Evolutionary conservation across 2,113 vertebrate species (phyloP).

Genomic region (Embiotoca jacksoni): DNA sequence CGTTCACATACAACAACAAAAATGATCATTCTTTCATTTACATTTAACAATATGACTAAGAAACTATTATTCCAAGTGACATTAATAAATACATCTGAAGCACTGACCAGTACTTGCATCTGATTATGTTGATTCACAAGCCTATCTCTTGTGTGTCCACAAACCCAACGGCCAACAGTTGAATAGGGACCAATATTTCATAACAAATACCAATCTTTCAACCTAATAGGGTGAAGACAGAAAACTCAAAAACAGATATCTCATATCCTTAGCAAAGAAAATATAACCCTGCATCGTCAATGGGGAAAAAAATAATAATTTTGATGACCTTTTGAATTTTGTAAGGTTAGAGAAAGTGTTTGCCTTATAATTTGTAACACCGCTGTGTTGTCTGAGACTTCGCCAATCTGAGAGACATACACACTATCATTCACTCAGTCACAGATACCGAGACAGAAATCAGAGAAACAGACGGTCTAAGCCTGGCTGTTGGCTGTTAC

Average conservation of each 20-base stretch:
- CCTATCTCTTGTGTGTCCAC: too few relatives aligned
- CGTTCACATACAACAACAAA: too few relatives aligned
- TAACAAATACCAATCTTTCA: too few relatives aligned
- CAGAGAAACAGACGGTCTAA: slow-evolving; percentile 72
- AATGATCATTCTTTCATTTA: too few relatives aligned
- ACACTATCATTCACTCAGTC: slow-evolving; percentile 14
- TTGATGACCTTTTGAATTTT: not conserved
- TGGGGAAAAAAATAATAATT: not conserved
- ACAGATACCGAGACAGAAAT: slow-evolving; percentile 54
- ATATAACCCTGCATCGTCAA: not conserved
- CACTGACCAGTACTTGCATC: too few relatives aligned
- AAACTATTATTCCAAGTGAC: too few relatives aligned
- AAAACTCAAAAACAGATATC: not conserved
- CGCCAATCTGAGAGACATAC: slow-evolving; percentile 4
- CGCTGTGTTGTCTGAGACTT: not conserved
- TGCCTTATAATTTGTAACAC: not conserved
- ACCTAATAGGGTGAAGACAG: not conserved
- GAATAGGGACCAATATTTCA: too few relatives aligned
- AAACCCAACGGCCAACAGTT: not conserved
- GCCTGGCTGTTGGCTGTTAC: slow-evolving; percentile 58
- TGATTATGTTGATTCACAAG: too few relatives aligned
- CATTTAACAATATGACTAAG: too few relatives aligned
- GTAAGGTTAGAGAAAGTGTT: not conserved
- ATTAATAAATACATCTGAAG: too few relatives aligned
- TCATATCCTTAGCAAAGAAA: too few relatives aligned